Evolutionary conservation across 2,113 vertebrate species (phyloP).

Genomic region (Myotis yumanensis): DNA sequence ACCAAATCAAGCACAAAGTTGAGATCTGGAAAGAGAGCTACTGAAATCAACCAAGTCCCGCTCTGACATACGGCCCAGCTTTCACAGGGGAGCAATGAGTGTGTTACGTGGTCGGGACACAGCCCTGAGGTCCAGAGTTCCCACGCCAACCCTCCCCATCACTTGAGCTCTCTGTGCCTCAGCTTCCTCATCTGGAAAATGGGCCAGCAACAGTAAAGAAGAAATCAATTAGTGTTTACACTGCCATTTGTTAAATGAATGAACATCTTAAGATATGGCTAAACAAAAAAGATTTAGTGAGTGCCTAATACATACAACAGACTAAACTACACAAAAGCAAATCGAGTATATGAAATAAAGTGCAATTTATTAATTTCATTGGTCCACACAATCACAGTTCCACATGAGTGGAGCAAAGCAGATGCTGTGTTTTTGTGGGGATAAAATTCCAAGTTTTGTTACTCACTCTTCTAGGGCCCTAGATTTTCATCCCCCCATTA

Average conservation of each 20-base stretch:
- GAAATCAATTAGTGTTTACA: neutral
- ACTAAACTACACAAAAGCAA: neutral
- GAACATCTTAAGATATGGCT: neutral
- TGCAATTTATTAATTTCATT: neutral
- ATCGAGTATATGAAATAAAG: constrained; percentile 2
- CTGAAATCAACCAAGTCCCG: neutral
- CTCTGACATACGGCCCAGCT: neutral
- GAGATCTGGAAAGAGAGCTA: neutral
- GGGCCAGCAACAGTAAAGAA: neutral
- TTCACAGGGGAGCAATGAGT: neutral
- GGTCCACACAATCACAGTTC: neutral
- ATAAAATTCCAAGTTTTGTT: neutral
- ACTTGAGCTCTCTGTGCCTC: neutral
- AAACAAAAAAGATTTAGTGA: neutral
- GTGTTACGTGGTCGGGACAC: no score
- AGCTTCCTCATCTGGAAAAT: constrained; percentile 8
- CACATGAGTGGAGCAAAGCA: neutral
- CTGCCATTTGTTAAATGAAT: constrained; percentile 5
- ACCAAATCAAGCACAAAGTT: neutral
- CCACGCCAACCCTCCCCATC: neutral
- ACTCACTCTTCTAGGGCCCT: neutral
- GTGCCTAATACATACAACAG: neutral
- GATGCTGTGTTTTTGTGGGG: neutral
- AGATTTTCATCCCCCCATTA: neutral
- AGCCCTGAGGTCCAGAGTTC: neutral